Base-by-base conservation (phyloP, 1,140 invertebrate species). In the Myzus persicae region DNA sequence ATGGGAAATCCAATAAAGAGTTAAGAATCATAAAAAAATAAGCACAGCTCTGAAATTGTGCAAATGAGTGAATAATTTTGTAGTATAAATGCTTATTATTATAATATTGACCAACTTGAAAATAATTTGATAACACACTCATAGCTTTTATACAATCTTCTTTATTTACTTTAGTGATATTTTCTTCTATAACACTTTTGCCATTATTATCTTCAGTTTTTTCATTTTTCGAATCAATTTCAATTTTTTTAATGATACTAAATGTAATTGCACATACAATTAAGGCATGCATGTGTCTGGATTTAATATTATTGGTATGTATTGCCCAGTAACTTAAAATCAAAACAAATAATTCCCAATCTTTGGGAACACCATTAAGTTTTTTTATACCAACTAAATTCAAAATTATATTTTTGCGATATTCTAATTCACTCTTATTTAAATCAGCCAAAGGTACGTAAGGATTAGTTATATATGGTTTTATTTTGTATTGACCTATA, bases 341-440 rank as follows among this genome's bases (percentile, higher is more conserved):
- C 95, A 87, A 51, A 44, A n/a, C 24, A 94, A 94, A 94, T 89
- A 94, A n/a, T 85, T 94, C 90, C 93, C 91, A 90, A 94, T 46
- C 81, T 48, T 93, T 38, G 93, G 93, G 84, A 94, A 40, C 6
- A n/a, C 81, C 48, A 20, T 51, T 8, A 59, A 95, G 94, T 22
- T 94, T 89, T 8, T 95, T 82, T 26, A 93, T 36, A 42, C 81
- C 46, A 76, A 87, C 87, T 26, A 91, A 91, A 51, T 91, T 82
- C 38, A 59, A 93, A 48, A 94, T 90, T 24, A 92, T 93, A 82
- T 85, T 82, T 92, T 93, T 93, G 36, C 90, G 84, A 38, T 91
- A 94, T n/a, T 38, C 46, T n/a, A 84, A 40, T 31, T 93, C 81
- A 40, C 36, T 85, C 6, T 93, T 85, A 26, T 93, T 54, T 85